These are phyloP conservation scores for Cydia fagiglandana DNA, from an alignment of 1,140 invertebrate genomes.

Conservation along the genomic window DNA sequence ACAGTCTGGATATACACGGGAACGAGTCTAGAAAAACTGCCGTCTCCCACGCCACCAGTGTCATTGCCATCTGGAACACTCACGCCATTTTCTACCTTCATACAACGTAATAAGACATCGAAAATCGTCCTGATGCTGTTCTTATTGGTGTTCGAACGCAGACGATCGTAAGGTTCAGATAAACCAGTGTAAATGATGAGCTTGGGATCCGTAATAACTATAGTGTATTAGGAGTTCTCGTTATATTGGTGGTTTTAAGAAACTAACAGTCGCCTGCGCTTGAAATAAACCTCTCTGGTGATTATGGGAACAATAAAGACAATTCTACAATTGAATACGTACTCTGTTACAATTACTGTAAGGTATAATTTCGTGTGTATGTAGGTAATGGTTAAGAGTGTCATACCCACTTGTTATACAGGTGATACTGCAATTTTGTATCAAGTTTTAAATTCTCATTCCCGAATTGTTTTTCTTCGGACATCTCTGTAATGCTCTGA, in stretches of 20 bases:
- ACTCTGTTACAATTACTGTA: not conserved
- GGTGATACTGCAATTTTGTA: not conserved
- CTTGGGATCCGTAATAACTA: no score
- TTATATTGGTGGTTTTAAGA: no score
- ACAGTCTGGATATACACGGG: not conserved
- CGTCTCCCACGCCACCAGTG: conserved; percentile 8
- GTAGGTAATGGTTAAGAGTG: not conserved
- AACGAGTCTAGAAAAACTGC: conserved; percentile 24
- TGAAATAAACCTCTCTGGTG: not conserved
- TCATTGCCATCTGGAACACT: not conserved
- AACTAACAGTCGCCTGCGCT: not conserved
- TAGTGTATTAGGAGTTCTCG: no score
- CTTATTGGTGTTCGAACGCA: not conserved
- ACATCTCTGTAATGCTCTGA: not conserved
- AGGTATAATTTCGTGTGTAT: not conserved
- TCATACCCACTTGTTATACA: not conserved
- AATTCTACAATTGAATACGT: not conserved
- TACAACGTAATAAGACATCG: not conserved
- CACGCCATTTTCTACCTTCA: not conserved
- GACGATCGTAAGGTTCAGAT: not conserved
- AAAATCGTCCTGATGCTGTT: not conserved
- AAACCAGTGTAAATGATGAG: not conserved
- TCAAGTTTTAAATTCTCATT: conserved; percentile 7
- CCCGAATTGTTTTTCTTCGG: not conserved
- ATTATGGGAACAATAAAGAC: not conserved